Percentiles rank a stretch among this genome's conserved stretches.
Evolutionary conservation across 2,888 invertebrate species (phyloP).

Genomic region (Tortrix viridana): DNA sequence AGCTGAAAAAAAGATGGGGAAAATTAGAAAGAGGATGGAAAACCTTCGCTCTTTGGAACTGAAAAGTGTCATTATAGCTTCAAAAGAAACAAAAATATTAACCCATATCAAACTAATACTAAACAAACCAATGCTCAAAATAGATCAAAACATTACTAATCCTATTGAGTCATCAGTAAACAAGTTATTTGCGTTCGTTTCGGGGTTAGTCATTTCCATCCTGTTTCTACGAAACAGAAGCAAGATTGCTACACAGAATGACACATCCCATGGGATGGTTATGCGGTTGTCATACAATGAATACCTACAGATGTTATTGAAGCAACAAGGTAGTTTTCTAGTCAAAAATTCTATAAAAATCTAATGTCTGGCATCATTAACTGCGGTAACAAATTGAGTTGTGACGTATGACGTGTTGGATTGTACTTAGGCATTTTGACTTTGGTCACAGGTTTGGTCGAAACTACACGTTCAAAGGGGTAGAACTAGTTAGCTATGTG

Average conservation of each 20-base stretch:
- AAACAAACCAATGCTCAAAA: neutral
- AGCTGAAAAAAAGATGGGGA: too few species aligned
- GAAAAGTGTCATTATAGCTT: too few species aligned
- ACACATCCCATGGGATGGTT: slow-evolving; percentile 9
- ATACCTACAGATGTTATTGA: neutral
- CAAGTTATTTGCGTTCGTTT: slow-evolving; percentile 30
- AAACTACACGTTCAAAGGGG: too few species aligned
- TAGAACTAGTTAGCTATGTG: too few species aligned
- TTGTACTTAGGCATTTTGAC: too few species aligned
- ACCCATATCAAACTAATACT: neutral
- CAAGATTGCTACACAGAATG: slow-evolving; percentile 9
- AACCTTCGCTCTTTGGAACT: too few species aligned
- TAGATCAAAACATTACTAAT: slow-evolving; percentile 31
- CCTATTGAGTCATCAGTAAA: slow-evolving; percentile 25
- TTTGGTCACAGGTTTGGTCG: too few species aligned
- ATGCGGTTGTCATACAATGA: neutral
- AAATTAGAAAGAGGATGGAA: too few species aligned
- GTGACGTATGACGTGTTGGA: too few species aligned
- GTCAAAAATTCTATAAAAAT: too few species aligned
- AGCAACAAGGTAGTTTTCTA: neutral
- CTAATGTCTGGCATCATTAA: too few species aligned
- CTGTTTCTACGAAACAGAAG: slow-evolving; percentile 21
- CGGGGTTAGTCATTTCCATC: slow-evolving; percentile 25
- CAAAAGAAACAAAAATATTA: neutral
- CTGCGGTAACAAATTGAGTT: too few species aligned